Conservation (phyloP, 1,140 invertebrate genomes). For the Drosophila mojavensis region DNA sequence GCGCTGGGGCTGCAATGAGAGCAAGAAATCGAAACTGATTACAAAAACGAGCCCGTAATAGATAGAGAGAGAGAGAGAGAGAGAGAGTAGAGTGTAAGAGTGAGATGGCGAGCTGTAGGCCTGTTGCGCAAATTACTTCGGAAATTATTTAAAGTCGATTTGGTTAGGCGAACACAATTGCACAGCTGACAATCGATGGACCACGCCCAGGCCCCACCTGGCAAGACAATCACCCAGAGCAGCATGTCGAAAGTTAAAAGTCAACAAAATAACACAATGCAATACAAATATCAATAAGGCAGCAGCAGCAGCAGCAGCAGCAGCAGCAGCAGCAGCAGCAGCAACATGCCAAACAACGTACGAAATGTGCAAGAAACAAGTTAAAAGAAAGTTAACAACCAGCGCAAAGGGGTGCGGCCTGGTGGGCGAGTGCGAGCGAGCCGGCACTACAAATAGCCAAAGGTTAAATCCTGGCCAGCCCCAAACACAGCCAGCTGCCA, state of each 20-base stretch:
- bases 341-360: slow-evolving; percentile 44
- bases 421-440: not conserved
- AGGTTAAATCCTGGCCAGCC: slow-evolving; percentile 50
- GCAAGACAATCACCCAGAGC: slow-evolving; percentile 36
- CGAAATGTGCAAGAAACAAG: slow-evolving; percentile 71
- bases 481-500: not conserved
- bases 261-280: slow-evolving; percentile 75
- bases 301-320: slow-evolving; percentile 3
- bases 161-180: slow-evolving; percentile 58
- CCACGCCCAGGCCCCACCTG: slow-evolving; percentile 5
- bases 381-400: slow-evolving; percentile 79
- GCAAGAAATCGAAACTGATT: slow-evolving; percentile 11
- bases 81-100: not conserved
- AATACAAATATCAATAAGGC: slow-evolving; percentile 75
- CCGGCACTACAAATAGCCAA: slow-evolving; percentile 61
- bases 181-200: slow-evolving; percentile 19
- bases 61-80: too few species aligned
- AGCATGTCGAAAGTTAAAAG: slow-evolving; percentile 60
- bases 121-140: slow-evolving; percentile 44
- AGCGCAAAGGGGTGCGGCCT: not conserved
- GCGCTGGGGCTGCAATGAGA: slow-evolving; percentile 88
- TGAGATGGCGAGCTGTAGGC: not conserved
- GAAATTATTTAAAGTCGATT: slow-evolving; percentile 73
- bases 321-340: not conserved
- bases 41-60: not conserved